A percentile compares a stretch with the other conserved stretches of the same genome.
phyloP scores from a whole-genome alignment of 2,888 invertebrate genomes.

The Meiosimyza platycephala region DNA sequence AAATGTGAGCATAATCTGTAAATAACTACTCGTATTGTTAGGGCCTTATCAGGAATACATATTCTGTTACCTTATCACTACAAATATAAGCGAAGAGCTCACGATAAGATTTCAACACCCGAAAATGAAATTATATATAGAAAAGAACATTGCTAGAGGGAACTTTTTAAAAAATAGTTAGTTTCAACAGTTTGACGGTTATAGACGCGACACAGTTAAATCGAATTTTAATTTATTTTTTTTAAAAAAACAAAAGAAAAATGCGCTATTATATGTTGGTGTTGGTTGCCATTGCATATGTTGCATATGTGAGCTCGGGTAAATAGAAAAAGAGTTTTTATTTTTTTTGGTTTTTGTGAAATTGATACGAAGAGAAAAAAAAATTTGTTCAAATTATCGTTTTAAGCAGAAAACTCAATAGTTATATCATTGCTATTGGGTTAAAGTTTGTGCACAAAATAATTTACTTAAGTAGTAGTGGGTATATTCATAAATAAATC shows the following conservation, averaged over 20 bases:
- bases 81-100: slow-evolving; percentile 4
- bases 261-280: slow-evolving; percentile 56
- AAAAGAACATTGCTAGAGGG: neutral
- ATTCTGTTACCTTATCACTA: neutral
- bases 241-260: slow-evolving; percentile 31
- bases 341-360: too few relatives aligned
- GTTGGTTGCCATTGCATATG: slow-evolving; percentile 51
- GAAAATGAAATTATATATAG: neutral
- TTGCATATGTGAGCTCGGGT: slow-evolving; percentile 61
- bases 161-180: slow-evolving; percentile 17
- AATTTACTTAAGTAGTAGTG: too few relatives aligned
- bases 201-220: neutral
- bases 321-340: slow-evolving; percentile 42
- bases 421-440: too few relatives aligned
- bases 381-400: too few relatives aligned
- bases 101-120: neutral
- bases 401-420: too few relatives aligned
- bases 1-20: neutral
- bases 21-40: too few relatives aligned
- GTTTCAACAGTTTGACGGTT: neutral
- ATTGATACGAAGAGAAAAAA: too few relatives aligned
- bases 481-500: too few relatives aligned
- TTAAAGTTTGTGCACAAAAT: too few relatives aligned
- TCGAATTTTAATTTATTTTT: slow-evolving; percentile 3
- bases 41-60: too few relatives aligned